A percentile compares a stretch with the other conserved stretches of the same genome.
These are phyloP conservation scores for Chiroxiphia lanceolata DNA, from an alignment of 2,797 vertebrate species.

Conservation along the genomic window DNA sequence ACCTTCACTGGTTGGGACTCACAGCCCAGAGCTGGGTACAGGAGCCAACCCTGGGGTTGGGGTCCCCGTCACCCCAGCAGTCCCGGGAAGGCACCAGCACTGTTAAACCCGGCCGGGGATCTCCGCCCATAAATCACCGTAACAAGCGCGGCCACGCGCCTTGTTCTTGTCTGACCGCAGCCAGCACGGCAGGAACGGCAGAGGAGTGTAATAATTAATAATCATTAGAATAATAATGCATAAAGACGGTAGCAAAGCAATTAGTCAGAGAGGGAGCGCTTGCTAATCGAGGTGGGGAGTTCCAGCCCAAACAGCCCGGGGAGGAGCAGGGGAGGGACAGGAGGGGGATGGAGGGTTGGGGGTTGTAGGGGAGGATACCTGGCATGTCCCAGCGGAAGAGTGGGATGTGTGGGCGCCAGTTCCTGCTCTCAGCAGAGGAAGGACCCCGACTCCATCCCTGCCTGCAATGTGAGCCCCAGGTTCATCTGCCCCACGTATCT, in stretches of 20 bases:
- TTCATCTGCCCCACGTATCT: not conserved
- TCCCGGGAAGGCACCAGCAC: not conserved
- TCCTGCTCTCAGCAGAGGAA: not conserved
- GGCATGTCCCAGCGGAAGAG: not conserved
- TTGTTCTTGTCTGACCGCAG: not conserved
- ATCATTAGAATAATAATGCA: slow-evolving; percentile 65
- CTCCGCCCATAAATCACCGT: not conserved
- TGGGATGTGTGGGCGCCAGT: fast-evolving
- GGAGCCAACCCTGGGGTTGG: not conserved
- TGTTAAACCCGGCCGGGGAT: not conserved
- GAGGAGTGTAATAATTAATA: slow-evolving; percentile 54
- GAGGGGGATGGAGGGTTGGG: fast-evolving
- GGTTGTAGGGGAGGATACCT: fast-evolving
- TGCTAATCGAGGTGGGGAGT: slow-evolving; percentile 5
- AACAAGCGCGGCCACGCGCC: fast-evolving
- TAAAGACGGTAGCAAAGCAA: slow-evolving; percentile 50
- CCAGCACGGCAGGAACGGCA: not conserved
- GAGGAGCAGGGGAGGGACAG: not conserved
- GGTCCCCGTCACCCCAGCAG: not conserved
- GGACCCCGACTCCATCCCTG: not conserved
- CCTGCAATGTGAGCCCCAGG: not conserved
- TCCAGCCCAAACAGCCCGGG: not conserved
- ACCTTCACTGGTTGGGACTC: too few species aligned
- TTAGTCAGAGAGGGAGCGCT: not conserved
- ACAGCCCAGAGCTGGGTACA: not conserved